Percentiles rank a stretch among this genome's conserved stretches.
Conservation (phyloP, 2,113 vertebrate genomes). For the Dipodomys ordii region DNA sequence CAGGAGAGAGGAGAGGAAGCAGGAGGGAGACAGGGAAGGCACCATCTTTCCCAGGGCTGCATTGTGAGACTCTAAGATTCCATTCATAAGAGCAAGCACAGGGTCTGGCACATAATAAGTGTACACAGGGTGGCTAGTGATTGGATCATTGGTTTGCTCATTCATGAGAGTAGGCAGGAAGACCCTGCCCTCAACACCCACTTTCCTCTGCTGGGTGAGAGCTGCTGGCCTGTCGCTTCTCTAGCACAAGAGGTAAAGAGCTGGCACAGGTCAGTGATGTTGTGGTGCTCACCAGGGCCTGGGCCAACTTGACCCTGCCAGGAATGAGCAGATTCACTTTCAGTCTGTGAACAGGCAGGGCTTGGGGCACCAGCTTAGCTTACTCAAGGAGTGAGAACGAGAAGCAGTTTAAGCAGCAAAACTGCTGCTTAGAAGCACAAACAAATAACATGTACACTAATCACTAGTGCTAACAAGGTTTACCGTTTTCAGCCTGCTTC, state of each 20-base stretch:
- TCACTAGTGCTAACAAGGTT: slow-evolving; percentile 47
- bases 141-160: neutral
- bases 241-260: neutral
- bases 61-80: neutral
- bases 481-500: neutral
- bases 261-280: fast-evolving
- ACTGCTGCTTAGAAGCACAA: slow-evolving; percentile 71
- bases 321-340: neutral
- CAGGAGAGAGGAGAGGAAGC: neutral
- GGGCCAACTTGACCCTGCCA: fast-evolving
- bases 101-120: neutral
- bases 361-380: slow-evolving; percentile 30
- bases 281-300: neutral
- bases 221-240: neutral
- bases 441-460: slow-evolving; percentile 38
- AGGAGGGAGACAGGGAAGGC: neutral
- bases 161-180: neutral
- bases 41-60: neutral
- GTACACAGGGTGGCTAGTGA: neutral
- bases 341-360: neutral
- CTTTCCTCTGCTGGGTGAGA: neutral
- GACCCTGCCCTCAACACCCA: neutral
- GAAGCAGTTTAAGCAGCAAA: neutral
- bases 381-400: neutral
- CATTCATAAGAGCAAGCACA: neutral